Conservation (phyloP, 1,140 invertebrate genomes). For the Mamestra configurata region DNA sequence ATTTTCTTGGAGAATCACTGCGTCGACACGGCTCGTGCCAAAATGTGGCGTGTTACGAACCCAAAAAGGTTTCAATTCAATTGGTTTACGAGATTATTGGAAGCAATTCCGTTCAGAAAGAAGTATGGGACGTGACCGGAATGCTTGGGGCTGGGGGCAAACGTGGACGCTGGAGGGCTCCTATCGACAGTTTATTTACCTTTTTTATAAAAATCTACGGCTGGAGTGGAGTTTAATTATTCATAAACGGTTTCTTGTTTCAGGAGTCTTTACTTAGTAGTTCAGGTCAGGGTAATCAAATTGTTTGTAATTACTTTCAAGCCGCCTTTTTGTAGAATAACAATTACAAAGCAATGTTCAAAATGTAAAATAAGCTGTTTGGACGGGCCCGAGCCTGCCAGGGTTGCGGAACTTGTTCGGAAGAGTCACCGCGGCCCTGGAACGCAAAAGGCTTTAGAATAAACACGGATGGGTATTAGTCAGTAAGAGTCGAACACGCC, state of each 20-base stretch:
- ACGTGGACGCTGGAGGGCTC: conserved; percentile 59
- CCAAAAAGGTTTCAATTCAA: conserved; percentile 81
- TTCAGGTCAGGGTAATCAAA: not conserved
- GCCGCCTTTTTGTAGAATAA: not conserved
- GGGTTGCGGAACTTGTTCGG: too few relatives aligned
- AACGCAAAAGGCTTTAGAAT: too few relatives aligned
- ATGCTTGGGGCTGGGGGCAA: conserved; percentile 68
- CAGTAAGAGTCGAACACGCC: too few relatives aligned
- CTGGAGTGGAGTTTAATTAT: conserved; percentile 37
- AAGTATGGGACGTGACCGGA: conserved; percentile 82
- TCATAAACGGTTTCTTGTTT: conserved; percentile 23
- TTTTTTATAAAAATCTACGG: conserved; percentile 67
- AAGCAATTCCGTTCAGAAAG: conserved; percentile 85
- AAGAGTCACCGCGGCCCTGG: too few relatives aligned
- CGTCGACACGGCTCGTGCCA: conserved; percentile 62
- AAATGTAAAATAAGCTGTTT: too few relatives aligned
- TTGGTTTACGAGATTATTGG: conserved; percentile 75
- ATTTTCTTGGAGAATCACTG: conserved; percentile 78
- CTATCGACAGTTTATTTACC: conserved; percentile 75
- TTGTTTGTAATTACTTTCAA: not conserved
- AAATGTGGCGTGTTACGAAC: conserved; percentile 75
- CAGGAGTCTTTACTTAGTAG: not conserved
- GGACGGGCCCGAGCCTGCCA: too few relatives aligned
- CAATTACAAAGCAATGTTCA: not conserved
- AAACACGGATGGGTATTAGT: too few relatives aligned